Evolutionary conservation across 1,140 invertebrate species (phyloP).

Genomic region (Rhizoglyphus robini): DNA sequence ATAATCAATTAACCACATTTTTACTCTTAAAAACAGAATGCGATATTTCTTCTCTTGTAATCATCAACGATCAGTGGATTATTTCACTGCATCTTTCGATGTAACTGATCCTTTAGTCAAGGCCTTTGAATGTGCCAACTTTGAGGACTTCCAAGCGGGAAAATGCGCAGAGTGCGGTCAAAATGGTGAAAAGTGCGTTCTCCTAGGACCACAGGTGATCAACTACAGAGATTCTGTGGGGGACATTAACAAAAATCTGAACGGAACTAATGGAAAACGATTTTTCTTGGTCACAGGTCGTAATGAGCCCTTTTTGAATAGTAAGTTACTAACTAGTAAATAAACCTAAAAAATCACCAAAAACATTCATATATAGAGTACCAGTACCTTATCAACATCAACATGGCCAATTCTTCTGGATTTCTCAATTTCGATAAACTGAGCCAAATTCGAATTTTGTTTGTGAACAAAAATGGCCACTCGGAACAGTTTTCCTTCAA

Average conservation of each 20-base stretch:
- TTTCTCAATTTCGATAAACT: too few relatives aligned
- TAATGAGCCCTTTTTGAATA: conserved; percentile 15
- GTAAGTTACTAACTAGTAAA: too few relatives aligned
- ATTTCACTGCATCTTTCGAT: conserved; percentile 66
- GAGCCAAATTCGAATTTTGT: too few relatives aligned
- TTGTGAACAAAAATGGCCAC: too few relatives aligned
- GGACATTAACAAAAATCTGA: too few relatives aligned
- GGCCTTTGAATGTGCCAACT: conserved; percentile 26
- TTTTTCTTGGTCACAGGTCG: conserved; percentile 16
- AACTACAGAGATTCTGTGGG: conserved; percentile 18
- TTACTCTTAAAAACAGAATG: conserved; percentile 40
- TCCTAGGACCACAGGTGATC: conserved; percentile 23
- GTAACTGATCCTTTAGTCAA: conserved; percentile 4
- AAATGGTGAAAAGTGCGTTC: conserved; percentile 23
- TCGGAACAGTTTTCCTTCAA: too few relatives aligned
- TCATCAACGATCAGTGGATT: conserved; percentile 67
- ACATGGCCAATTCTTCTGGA: too few relatives aligned
- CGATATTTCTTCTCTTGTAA: conserved; percentile 67
- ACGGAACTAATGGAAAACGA: conserved; percentile 4
- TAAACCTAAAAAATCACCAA: too few relatives aligned
- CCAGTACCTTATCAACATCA: too few relatives aligned
- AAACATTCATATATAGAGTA: too few relatives aligned
- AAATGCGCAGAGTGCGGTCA: conserved; percentile 27
- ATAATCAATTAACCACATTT: too few relatives aligned
- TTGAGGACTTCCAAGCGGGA: conserved; percentile 26